phyloP scores from a whole-genome alignment of 2,113 vertebrate species.

The Leucoraja erinaceus region DNA sequence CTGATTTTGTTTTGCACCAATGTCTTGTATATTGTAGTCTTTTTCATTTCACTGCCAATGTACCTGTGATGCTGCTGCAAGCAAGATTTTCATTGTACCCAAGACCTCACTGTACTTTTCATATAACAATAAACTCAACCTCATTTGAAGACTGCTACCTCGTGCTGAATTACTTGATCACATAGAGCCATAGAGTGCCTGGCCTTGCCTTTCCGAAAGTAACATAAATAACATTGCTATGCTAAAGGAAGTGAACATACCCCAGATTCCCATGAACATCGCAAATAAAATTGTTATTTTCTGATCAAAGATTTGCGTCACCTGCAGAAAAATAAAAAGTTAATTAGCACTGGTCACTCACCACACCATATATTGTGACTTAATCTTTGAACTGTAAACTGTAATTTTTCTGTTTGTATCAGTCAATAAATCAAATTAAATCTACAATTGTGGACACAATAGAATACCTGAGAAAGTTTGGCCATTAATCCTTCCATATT shows the following conservation, averaged over 20 bases:
- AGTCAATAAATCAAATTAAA: background rate
- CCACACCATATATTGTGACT: background rate
- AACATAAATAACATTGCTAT: background rate
- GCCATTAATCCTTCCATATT: background rate
- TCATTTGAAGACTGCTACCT: background rate
- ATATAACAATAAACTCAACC: too few relatives aligned
- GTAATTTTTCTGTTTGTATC: background rate
- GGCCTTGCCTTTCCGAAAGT: background rate
- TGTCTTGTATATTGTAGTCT: too few relatives aligned
- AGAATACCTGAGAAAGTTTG: background rate
- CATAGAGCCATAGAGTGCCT: background rate
- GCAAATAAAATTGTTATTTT: slow-evolving; percentile 80
- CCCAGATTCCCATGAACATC: slow-evolving; percentile 89
- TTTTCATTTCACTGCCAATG: too few relatives aligned
- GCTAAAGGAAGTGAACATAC: slow-evolving; percentile 57
- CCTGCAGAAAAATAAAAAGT: slow-evolving; percentile 50
- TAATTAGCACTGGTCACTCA: background rate
- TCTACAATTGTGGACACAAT: background rate
- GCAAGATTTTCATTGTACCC: too few relatives aligned
- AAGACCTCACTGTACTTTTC: too few relatives aligned
- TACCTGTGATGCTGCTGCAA: too few relatives aligned
- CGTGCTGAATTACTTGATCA: background rate
- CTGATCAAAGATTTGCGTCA: slow-evolving; percentile 87
- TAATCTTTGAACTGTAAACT: background rate
- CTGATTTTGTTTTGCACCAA: too few relatives aligned